Evolutionary conservation across 1,140 invertebrate species (phyloP), one percentile per base, ranked within the genome.

Genomic region (Lordiphosa clarofinis): DNA sequence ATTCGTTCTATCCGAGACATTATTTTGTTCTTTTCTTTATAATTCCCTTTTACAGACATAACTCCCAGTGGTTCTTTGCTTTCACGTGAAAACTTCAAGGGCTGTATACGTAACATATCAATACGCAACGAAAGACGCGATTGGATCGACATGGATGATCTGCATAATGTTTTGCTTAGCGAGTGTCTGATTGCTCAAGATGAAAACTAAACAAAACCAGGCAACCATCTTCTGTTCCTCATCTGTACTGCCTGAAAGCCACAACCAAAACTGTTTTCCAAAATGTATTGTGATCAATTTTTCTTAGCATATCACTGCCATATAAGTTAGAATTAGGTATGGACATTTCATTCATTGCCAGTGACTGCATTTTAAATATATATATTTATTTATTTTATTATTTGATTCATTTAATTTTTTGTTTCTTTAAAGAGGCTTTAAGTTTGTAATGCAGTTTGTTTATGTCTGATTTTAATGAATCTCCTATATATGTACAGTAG

Each of bases 61-160:
- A 93, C 92, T 57, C 92, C 91, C 49, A 93, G 89, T 73, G 93
- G 91, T 67, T 95, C 92, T 19, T 89, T 93, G 47, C 90, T 91
- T 76, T 92, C 90, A 38, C 91, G 91, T 69, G 95, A 96, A 63
- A 96, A 96, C 79, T 98, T 98, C 89, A 95, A 95, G 84, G 97
- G 97, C 6, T 98, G 97, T 90, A 95, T 98, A 73, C 91, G 94
- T 38, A 96, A 97, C 78, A 91, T 98, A 6, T 92, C 92, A 50
- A 94, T 97, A 50, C 91, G 93, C 56, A 90, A 90, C 28, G 91
- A 91, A 66, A 90, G 90, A 56, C 91, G 92, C 47, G 94, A 96
- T 87, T 98, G 96, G 96, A 94, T 93, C 10, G 93, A 94, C 61
- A 96, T 96, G 95, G 92, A 94, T 49, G 90, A 93, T 42, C 89